Evolutionary conservation across 2,797 vertebrate species (phyloP), one percentile per base, ranked within the genome.

Genomic region (Apodemus agrarius): DNA sequence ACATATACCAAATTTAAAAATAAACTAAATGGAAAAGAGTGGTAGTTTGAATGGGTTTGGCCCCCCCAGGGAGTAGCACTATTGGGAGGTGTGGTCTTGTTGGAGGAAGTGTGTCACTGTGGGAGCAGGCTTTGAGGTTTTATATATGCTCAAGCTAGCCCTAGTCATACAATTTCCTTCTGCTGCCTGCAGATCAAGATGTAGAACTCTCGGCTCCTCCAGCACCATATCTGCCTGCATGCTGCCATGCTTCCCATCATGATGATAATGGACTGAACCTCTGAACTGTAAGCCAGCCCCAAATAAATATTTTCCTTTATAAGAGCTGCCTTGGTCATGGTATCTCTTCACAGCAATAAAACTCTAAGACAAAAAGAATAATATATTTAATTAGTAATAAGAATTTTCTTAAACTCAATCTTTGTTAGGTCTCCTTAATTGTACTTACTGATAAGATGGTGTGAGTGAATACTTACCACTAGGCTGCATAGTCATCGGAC

Each of bases 401-500:
- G 24, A 26, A 93, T 90, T 93, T 95, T 63, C 54, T 86, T 90
- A 95, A 97, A 92, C 74, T 94, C 74, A 80, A 6, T 88, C 37
- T 13, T 93, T 96, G 78, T 67, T 81, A 90, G 87, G 34, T 92
- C 52, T 96, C 59, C 83, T 93, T 96, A 94, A 94, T 67, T 69
- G 34, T 31, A 63, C 57, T 93, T 84, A 92, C 54, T 54, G 95
- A 72, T 67, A 94, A 22, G 63, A 81, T 6, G 75, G 61, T 34
- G 81, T 93, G 97, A 95, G 93, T 94, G 83, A 67, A 89, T 95
- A 97, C 97, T 96, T 97, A 98, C 96, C 97, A 95, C 85, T 94
- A 97, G 97, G 95, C 95, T 98, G 97, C 97, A 97, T 96, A 97
- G 96, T 98, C 95, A 96, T 34, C 83, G 82, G 65, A 93, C 84